Evolutionary conservation across 2,888 invertebrate species (phyloP).

Genomic region (Tryphoninae sp.): DNA sequence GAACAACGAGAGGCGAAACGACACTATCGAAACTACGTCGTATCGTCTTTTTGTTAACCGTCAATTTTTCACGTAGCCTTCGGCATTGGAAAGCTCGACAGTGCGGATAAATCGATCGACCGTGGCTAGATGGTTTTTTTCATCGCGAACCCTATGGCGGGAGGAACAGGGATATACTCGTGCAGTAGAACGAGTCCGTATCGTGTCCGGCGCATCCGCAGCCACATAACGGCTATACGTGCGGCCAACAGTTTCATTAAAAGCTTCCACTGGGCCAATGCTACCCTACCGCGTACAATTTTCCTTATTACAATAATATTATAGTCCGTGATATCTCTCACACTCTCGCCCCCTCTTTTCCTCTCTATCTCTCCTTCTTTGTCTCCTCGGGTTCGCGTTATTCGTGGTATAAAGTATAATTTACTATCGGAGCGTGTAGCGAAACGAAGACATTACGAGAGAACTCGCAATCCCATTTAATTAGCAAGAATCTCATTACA

Average conservation of each 20-base stretch:
- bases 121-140: slow-evolving; percentile 36
- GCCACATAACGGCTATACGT: slow-evolving; percentile 44
- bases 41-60: slow-evolving; percentile 14
- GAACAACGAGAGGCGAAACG: slow-evolving; percentile 12
- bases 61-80: slow-evolving; percentile 54
- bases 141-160: slow-evolving; percentile 4
- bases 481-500: slow-evolving; percentile 52
- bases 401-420: slow-evolving; percentile 50
- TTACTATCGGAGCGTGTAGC: slow-evolving; percentile 46
- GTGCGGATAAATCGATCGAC: slow-evolving; percentile 57
- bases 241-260: slow-evolving; percentile 66
- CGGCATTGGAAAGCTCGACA: slow-evolving; percentile 25
- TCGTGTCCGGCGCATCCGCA: slow-evolving; percentile 54
- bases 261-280: slow-evolving; percentile 51
- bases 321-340: slow-evolving; percentile 46
- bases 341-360: not conserved
- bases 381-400: slow-evolving; percentile 17
- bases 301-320: slow-evolving; percentile 68
- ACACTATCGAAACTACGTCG: slow-evolving; percentile 12
- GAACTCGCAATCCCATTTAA: slow-evolving; percentile 51
- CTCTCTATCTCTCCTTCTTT: not conserved
- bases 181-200: slow-evolving; percentile 59
- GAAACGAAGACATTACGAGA: slow-evolving; percentile 52
- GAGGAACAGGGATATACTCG: not conserved
- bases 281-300: slow-evolving; percentile 57